Base-by-base conservation (phyloP, 1,140 invertebrate genomes). In the Megalonaias nervosa region DNA sequence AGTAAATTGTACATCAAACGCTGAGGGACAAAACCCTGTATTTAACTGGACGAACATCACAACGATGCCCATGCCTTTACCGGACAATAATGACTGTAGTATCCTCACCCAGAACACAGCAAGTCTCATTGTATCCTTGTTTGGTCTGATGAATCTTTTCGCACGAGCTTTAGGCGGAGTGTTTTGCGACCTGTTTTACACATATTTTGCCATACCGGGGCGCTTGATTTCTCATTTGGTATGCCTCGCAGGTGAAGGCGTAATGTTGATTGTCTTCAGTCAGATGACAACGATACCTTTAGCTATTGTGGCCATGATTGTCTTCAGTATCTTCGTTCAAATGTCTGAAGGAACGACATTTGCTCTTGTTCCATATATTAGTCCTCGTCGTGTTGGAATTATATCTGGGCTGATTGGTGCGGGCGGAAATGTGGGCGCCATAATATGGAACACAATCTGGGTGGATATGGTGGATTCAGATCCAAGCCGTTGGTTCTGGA, bases 361-460 rank as follows among this genome's bases (percentile, higher is more conserved):
- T 68, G 23, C 67, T 9, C 55, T 68, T 56, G 67, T 68, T 16
- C 67, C 67, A 15, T 68, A 48, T 55, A 17, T 68, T 16, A 5
- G 19, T 17, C 17, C 9, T 15, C 55, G 67, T n/a, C 67, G 38
- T 38, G 48, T 68, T 55, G 67, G 67, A 3, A 19, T 68, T 55
- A 23, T 68, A 19, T 31, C 67, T 12, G 67, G 67, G 9, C 16
- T 68, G n/a, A 56, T 68, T 0, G 67, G 67, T 13, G 67, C 48
- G 1, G 67, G 67, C 21, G 67, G 67, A 19, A 68, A 56, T 56
- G 38, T 17, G 1, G 67, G 67, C 12, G 67, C 67, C 23, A 38
- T 68, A 56, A 15, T 68, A n/a, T 68, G 67, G 67, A 68, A 68
- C 38, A n/a, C 67, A 55, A 9, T 68, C 12, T 68, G 67, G 67